Evolutionary conservation across 2,113 vertebrate species (phyloP).

Genomic region (Hypomesus transpacificus): DNA sequence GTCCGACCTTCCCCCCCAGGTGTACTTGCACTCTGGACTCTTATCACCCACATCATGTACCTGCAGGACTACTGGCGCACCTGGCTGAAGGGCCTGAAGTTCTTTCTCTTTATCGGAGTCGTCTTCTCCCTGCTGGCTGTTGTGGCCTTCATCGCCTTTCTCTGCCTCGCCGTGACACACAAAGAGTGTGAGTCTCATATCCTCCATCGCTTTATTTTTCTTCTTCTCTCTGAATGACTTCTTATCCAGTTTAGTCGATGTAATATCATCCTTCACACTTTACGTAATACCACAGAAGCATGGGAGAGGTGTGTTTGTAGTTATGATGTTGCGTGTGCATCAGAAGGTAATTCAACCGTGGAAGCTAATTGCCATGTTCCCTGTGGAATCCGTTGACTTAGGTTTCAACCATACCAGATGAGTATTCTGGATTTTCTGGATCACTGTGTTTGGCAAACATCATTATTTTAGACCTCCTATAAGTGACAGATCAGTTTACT

Average conservation of each 20-base stretch:
- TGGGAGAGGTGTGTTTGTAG: too few species aligned
- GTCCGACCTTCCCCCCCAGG: constrained; percentile 62
- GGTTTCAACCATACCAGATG: too few species aligned
- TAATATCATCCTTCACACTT: too few species aligned
- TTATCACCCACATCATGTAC: constrained; percentile 94
- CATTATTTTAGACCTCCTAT: too few species aligned
- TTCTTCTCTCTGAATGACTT: background rate
- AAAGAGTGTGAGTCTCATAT: constrained; percentile 79
- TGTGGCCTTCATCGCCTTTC: constrained; percentile 81
- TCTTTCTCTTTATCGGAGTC: constrained; percentile 82
- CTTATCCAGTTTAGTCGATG: background rate
- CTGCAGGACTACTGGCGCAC: constrained; percentile 95
- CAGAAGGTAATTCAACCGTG: too few species aligned
- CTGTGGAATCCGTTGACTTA: too few species aligned
- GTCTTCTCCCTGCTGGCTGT: constrained; percentile 79
- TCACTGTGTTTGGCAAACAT: too few species aligned
- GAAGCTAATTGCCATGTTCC: too few species aligned
- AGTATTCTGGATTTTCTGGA: too few species aligned
- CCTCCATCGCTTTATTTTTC: background rate
- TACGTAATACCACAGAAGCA: too few species aligned
- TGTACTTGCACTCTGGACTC: constrained; percentile 91
- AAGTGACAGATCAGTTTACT: too few species aligned
- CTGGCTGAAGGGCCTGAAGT: constrained; percentile 90
- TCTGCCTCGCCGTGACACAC: constrained; percentile 76
- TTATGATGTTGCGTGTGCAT: too few species aligned